Evolutionary conservation across 2,797 vertebrate species (phyloP).

Genomic region (Enteromius unitaeniatus): DNA sequence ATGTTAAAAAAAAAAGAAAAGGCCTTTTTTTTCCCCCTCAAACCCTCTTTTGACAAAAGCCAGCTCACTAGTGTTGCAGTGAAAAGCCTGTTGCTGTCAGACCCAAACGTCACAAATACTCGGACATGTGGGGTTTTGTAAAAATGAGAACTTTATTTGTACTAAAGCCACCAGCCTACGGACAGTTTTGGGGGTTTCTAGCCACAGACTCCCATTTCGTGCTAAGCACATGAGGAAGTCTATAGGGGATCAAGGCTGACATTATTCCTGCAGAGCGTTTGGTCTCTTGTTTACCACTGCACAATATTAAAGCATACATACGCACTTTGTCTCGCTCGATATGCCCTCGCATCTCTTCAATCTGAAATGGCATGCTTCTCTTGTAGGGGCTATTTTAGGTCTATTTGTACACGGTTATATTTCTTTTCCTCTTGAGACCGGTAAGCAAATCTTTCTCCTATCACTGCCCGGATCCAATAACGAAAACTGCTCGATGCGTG

Average conservation of each 20-base stretch:
- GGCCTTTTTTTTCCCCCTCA: neutral
- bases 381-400: constrained; percentile 47
- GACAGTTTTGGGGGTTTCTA: constrained; percentile 34
- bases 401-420: constrained; percentile 37
- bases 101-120: constrained; percentile 21
- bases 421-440: constrained; percentile 27
- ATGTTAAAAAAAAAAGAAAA: constrained; percentile 18
- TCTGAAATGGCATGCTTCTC: constrained; percentile 36
- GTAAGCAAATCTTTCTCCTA: constrained; percentile 49
- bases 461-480: constrained; percentile 59
- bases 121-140: constrained; percentile 26
- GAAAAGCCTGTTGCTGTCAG: constrained; percentile 36
- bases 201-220: constrained; percentile 26
- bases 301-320: constrained; percentile 45
- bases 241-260: constrained; percentile 21
- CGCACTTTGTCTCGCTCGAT: constrained; percentile 55
- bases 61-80: constrained; percentile 38
- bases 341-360: constrained; percentile 23
- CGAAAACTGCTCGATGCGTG: constrained; percentile 43
- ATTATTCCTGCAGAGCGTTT: constrained; percentile 4
- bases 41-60: constrained; percentile 29
- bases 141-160: constrained; percentile 5
- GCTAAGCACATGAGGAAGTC: constrained; percentile 48
- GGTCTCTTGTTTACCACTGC: constrained; percentile 44
- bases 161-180: constrained; percentile 36